Evolutionary conservation across 2,888 invertebrate genomes (phyloP), one percentile per base, ranked within the genome.

Genomic region (Fabriciana adippe): DNA sequence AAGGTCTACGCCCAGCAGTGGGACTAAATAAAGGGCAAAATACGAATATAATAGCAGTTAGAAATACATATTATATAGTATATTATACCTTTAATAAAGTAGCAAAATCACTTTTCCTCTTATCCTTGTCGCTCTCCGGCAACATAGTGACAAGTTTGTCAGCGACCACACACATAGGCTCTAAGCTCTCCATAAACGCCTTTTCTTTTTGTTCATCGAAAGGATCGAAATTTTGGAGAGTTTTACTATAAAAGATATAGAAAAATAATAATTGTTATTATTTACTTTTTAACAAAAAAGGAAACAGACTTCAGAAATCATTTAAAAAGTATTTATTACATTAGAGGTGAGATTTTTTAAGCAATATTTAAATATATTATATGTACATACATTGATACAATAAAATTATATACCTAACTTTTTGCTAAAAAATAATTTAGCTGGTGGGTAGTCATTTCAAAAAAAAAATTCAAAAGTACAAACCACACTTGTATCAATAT

Each of bases 171-270:
- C 86, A 87, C 83, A 95, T 94, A 11, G 93, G 84, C 66, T 87
- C 86, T 16, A 94, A 26, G 1, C 94, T 93, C 15, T 85, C 84
- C 0, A 75, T 71, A 72, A 96, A 95, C 0, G 95, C 92, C 41
- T 94, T 89, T 63, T 93, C 84, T 80, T 99, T 99, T 80, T 96
- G 96, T 13, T 94, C 93, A 55, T 89, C 89, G 82, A 98, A 99
- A 47, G 96, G 96, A 83, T 99, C 99, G 78, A 94, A 96, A 3
- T 91, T 83, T 55, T 93, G 86, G 35, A 98, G 82, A 1, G 86
- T 77, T 71, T 89, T 87, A 60, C 96, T 96, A 84, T 61, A 92
- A 88, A 21, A 57, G 14, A 14, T 41, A 16, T 53, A 16, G 3
- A 18, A 45, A 62, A 53, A 1, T 53, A 1, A 26, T 26, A 26